These are phyloP conservation scores for Ceramica pisi DNA, from an alignment of 2,888 invertebrate species.

Conservation along the genomic window DNA sequence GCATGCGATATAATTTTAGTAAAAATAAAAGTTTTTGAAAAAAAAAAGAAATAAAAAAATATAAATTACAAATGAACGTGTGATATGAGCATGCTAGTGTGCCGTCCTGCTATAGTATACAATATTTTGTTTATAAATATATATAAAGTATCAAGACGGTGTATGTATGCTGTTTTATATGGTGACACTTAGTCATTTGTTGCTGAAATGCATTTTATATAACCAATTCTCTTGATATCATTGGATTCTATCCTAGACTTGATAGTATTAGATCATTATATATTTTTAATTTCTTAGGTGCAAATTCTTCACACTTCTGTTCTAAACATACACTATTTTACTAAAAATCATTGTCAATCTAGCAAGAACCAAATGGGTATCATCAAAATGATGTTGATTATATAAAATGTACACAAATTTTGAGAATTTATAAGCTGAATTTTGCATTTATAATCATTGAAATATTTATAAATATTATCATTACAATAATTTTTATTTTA, in stretches of 20 bases:
- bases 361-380: slow-evolving; percentile 12
- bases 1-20: slow-evolving; percentile 84
- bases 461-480: slow-evolving; percentile 70
- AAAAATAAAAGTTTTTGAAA: slow-evolving; percentile 71
- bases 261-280: slow-evolving; percentile 23
- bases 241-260: slow-evolving; percentile 7
- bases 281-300: slow-evolving; percentile 28
- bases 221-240: slow-evolving; percentile 37
- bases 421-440: slow-evolving; percentile 67
- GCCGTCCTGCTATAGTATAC: slow-evolving; percentile 79
- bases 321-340: slow-evolving; percentile 13
- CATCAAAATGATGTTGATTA: slow-evolving; percentile 44
- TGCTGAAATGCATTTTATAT: slow-evolving; percentile 62
- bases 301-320: slow-evolving; percentile 33
- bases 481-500: slow-evolving; percentile 69
- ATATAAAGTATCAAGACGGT: slow-evolving; percentile 67
- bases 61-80: slow-evolving; percentile 75
- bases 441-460: slow-evolving; percentile 86
- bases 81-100: slow-evolving; percentile 79
- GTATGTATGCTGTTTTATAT: slow-evolving; percentile 62
- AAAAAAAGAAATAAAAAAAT: slow-evolving; percentile 74
- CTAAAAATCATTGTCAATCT: slow-evolving; percentile 3
- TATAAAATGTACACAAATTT: slow-evolving; percentile 61
- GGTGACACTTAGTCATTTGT: slow-evolving; percentile 61
- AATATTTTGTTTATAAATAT: slow-evolving; percentile 67